Evolutionary conservation across 2,888 invertebrate species (phyloP).

Genomic region (Trissolcus brochymenae): DNA sequence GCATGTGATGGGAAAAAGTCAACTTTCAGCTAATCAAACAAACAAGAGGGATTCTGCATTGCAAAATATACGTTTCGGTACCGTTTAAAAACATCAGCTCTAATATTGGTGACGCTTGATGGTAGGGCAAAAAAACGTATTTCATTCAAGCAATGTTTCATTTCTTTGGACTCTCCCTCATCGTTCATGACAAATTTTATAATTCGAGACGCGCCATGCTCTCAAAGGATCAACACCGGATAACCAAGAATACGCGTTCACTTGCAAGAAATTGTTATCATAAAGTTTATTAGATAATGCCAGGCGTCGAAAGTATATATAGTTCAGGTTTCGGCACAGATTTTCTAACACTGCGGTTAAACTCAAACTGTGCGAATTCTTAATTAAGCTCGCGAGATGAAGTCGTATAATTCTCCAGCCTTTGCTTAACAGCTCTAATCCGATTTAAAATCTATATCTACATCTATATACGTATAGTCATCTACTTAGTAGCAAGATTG

Average conservation of each 20-base stretch:
- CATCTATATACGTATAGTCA: too few relatives aligned
- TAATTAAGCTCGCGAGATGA: too few relatives aligned
- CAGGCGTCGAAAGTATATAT: conserved; percentile 16
- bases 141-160: conserved; percentile 67
- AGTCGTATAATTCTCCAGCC: too few relatives aligned
- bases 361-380: too few relatives aligned
- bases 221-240: conserved; percentile 59
- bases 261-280: conserved; percentile 46
- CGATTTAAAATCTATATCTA: too few relatives aligned
- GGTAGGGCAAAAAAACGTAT: conserved; percentile 26
- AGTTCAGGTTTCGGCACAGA: conserved; percentile 37
- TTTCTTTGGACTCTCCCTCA: conserved; percentile 63
- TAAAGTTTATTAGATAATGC: conserved; percentile 47
- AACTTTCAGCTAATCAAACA: too few relatives aligned
- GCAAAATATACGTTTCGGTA: too few relatives aligned
- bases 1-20: too few relatives aligned
- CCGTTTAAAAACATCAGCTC: too few relatives aligned
- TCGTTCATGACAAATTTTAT: conserved; percentile 63
- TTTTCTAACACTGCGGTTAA: conserved; percentile 15
- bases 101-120: background rate
- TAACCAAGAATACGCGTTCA: conserved; percentile 22
- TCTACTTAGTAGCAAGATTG: too few relatives aligned
- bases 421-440: too few relatives aligned
- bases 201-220: conserved; percentile 69
- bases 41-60: too few relatives aligned